A percentile compares a stretch with the other conserved stretches of the same genome.
phyloP scores from a whole-genome alignment of 2,113 vertebrate genomes.

The Mungos mungo region DNA sequence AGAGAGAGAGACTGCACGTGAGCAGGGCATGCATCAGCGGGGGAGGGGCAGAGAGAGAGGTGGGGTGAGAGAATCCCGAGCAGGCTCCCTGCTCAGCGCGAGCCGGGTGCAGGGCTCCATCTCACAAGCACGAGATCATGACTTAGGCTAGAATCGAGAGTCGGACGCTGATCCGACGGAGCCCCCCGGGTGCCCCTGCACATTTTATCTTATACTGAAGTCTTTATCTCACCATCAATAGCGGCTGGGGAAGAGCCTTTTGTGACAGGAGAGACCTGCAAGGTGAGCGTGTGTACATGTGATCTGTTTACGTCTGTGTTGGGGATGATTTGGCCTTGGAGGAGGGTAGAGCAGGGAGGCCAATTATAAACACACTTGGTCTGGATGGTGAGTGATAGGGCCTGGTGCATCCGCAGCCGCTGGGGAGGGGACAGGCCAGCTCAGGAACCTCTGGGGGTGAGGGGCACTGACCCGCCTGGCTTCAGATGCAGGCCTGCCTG shows the following conservation, averaged over 20 bases:
- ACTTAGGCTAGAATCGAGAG: too few species aligned
- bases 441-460: too few species aligned
- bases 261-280: neutral
- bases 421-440: neutral
- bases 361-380: neutral
- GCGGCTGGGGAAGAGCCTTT: neutral
- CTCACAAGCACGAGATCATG: too few species aligned
- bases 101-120: too few species aligned
- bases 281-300: neutral
- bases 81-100: too few species aligned
- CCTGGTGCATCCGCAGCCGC: neutral
- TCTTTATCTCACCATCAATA: too few species aligned
- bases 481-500: neutral
- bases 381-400: neutral
- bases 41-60: too few species aligned
- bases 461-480: neutral
- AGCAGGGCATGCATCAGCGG: too few species aligned
- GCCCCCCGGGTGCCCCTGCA: too few species aligned
- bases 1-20: too few species aligned
- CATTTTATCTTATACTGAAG: neutral
- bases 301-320: neutral
- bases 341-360: neutral
- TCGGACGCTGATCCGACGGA: too few species aligned
- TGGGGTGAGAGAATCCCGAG: too few species aligned
- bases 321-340: neutral